Evolutionary conservation across 2,113 vertebrate genomes (phyloP).

Genomic region (Poeciliopsis prolifica): DNA sequence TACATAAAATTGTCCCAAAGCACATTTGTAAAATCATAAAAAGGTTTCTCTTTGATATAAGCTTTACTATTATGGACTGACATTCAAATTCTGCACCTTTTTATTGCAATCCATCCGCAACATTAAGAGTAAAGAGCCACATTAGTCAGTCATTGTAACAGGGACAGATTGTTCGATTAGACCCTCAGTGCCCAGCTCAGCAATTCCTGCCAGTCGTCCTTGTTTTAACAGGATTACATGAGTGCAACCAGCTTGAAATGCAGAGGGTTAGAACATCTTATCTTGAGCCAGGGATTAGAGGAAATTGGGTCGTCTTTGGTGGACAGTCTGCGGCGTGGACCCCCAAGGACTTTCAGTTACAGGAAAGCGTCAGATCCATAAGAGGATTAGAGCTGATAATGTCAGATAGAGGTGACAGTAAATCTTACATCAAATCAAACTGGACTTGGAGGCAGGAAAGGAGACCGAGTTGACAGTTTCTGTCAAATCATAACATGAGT

Average conservation of each 20-base stretch:
- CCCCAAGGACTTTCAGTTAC: conserved; percentile 27
- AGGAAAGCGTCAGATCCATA: conserved; percentile 17
- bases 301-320: conserved; percentile 73
- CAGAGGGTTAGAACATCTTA: conserved; percentile 55
- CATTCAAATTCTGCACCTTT: neutral
- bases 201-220: conserved; percentile 59
- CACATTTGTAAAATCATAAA: neutral
- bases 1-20: neutral
- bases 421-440: neutral
- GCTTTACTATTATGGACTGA: neutral
- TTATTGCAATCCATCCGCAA: neutral
- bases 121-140: neutral
- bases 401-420: conserved; percentile 54
- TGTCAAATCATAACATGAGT: neutral
- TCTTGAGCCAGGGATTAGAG: conserved; percentile 75
- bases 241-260: conserved; percentile 24
- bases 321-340: conserved; percentile 2
- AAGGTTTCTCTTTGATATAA: too few relatives aligned
- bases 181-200: conserved; percentile 61
- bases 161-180: conserved; percentile 53
- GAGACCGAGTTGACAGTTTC: neutral
- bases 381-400: conserved; percentile 47
- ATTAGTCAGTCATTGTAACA: neutral
- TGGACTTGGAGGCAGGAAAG: neutral
- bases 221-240: conserved; percentile 74